Evolutionary conservation across 2,113 vertebrate species (phyloP), one percentile per base, ranked within the genome.

Genomic region (Damaliscus lunatus): DNA sequence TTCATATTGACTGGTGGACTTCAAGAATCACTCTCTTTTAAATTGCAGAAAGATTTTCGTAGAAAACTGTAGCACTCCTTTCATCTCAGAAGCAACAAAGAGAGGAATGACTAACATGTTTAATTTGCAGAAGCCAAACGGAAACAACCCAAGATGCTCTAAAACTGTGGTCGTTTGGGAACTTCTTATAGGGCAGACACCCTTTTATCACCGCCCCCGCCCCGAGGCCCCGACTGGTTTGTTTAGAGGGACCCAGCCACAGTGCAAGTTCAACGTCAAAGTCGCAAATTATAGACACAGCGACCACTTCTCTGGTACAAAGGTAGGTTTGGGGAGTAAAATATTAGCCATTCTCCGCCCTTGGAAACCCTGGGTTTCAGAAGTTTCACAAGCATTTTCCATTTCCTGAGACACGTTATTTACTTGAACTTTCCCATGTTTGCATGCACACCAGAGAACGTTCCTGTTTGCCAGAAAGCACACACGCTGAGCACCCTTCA

Each of bases 51-150:
- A 94, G 78, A n/a, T 46, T 60, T 95, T 94, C 88, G 83, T 90
- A 40, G 77, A 86, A 87, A 71, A 80, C 43, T 3, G 52, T 36
- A 31, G 82, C 4, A 3, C 15, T 94, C 31, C 53, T 95, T 88
- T 97, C 77, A 31, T 87, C 67, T 96, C 60, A 36, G 16, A 62
- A 74, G 88, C 57, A 97, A 94, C 77, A 97, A 89, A 95, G 87
- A 77, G 25, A 90, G 50, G 62, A 48, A 43, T 17, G 71, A 80
- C 74, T 83, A n/a, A 46, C 74, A 80, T 88, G 84, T 88, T 96
- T 59, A 90, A 48, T 7, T 77, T 86, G 25, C 11, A 27, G 77
- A 93, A 78, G 62, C 55, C 90, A 36, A 46, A 53, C 29, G 29
- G 81, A 92, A 67, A 33, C 48, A 80, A 17, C 29, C 59, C 40